Evolutionary conservation across 2,797 vertebrate genomes (phyloP).

Genomic region (Orestias chungarensis): DNA sequence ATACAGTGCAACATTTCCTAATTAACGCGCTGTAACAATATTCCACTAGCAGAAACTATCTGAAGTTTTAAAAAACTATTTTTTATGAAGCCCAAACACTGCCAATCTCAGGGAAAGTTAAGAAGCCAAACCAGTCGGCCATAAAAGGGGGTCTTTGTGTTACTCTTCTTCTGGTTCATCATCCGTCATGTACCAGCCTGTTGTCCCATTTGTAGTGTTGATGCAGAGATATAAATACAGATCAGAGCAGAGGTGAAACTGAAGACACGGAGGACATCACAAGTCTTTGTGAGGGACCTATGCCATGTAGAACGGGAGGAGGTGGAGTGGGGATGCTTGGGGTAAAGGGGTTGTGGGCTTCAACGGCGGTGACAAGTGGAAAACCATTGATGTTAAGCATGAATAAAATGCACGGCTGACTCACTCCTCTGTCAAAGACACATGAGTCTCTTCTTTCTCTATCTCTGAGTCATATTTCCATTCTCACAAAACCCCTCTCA

Average conservation of each 20-base stretch:
- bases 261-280: conserved; percentile 72
- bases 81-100: neutral
- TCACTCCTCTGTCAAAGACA: conserved; percentile 56
- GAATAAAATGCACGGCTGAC: conserved; percentile 67
- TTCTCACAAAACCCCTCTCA: conserved; percentile 62
- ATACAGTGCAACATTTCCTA: neutral
- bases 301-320: conserved; percentile 45
- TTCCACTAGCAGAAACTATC: neutral
- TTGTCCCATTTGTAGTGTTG: conserved; percentile 63
- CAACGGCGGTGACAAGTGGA: conserved; percentile 57
- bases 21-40: neutral
- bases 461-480: conserved; percentile 69
- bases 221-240: conserved; percentile 64
- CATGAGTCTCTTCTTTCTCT: conserved; percentile 49
- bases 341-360: conserved; percentile 18
- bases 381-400: conserved; percentile 60
- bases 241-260: conserved; percentile 65
- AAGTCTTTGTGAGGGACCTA: conserved; percentile 73
- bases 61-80: neutral
- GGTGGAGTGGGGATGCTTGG: neutral
- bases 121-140: neutral
- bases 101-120: neutral
- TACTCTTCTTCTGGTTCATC: conserved; percentile 66
- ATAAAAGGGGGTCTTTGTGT: conserved; percentile 32
- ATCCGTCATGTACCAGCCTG: conserved; percentile 45